A percentile compares a stretch with the other conserved stretches of the same genome.
Conservation (phyloP, 2,888 invertebrate species). For the Ectropis crepuscularia region DNA sequence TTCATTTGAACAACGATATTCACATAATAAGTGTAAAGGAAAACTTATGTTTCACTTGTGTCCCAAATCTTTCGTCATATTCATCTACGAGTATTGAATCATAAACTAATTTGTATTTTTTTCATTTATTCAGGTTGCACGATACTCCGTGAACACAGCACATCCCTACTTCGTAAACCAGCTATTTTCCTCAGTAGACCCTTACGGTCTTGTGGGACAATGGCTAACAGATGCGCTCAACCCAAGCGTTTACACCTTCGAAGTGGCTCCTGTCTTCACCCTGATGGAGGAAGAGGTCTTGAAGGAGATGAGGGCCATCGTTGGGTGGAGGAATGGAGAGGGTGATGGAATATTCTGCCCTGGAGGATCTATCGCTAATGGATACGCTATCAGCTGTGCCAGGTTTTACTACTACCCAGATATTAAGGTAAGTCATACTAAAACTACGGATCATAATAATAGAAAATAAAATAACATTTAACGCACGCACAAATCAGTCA, state of each 20-base stretch:
- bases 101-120: constrained; percentile 1
- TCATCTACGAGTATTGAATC: constrained; percentile 7
- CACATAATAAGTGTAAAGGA: too few species aligned
- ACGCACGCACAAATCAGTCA: too few species aligned
- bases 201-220: constrained; percentile 93
- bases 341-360: constrained; percentile 96
- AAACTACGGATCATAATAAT: constrained; percentile 24
- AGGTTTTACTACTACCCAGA: constrained; percentile 89
- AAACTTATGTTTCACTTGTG: too few species aligned
- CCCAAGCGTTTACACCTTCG: constrained; percentile 95
- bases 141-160: constrained; percentile 95
- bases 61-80: neutral
- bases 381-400: constrained; percentile 95
- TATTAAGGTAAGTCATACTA: constrained; percentile 86
- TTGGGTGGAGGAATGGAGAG: constrained; percentile 89
- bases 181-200: constrained; percentile 93
- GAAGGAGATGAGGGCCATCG: constrained; percentile 90
- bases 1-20: too few species aligned
- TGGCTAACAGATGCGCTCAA: constrained; percentile 94
- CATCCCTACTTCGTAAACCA: constrained; percentile 96
- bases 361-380: constrained; percentile 95
- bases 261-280: constrained; percentile 94
- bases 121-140: constrained; percentile 66
- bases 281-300: constrained; percentile 94
- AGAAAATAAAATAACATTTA: too few species aligned